Base-by-base conservation (phyloP, 2,113 vertebrate species). In the Chlorodrepanis virens region DNA sequence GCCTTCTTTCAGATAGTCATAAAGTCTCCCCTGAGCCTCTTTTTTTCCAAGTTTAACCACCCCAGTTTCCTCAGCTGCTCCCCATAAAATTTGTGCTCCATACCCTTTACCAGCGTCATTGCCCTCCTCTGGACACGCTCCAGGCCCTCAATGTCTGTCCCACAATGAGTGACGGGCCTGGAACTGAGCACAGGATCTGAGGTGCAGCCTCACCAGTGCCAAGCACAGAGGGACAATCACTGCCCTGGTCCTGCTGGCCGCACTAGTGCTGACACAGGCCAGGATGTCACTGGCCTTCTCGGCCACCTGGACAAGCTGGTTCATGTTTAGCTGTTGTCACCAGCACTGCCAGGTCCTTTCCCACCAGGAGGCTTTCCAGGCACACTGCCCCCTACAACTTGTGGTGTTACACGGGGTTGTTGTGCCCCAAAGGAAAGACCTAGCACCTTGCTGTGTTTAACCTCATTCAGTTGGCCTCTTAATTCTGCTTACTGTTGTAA, bases 121-220 rank as follows among this genome's bases (percentile, higher is more conserved):
- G 21, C 5, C 37, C 56, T 61, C 24, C 56, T 72, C 56, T 72
- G 27, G 47, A 53, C 8, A 17, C 2, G 2, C 8, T 71, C 17
- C 56, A 53, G 12, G 12, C 12, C 45, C 15, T 52, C 44, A 29
- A 1, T 31, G 13, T 52, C 16, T 83, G 17, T 53, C 16, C 17
- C 9, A 9, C 2, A 35, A 31, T 52, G 45, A 52, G 31, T 29
- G 44, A 50, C 0, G 0, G 7, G 37, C 20, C 10, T 13, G 13
- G 6, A 71, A 37, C 8, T 44, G 37, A 42, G 1, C 31, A 20
- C 56, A 71, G 67, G 12, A 35, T 29, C 16, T 5, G 19, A 47
- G 19, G 5, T 24, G 10, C 3, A 3, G 29, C n/a, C 47, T 39
- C 56, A 40, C 15, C 19, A 22, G 23, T 39, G 23, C 18, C 2